Base-by-base conservation (phyloP, 2,797 vertebrate genomes). In the Anableps anableps region DNA sequence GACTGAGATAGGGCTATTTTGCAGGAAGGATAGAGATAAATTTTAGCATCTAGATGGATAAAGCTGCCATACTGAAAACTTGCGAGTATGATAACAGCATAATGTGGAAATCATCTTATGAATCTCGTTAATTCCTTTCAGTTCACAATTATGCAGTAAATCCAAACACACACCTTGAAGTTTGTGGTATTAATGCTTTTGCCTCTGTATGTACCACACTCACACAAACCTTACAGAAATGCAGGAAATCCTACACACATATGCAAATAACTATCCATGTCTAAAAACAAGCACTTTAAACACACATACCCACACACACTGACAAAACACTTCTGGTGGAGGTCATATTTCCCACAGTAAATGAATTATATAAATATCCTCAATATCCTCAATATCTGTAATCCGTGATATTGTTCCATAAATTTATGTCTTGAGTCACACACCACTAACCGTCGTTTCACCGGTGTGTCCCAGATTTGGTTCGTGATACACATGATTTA, bases 351-450 rank as follows among this genome's bases (percentile, higher is more conserved):
- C 89, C 93, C 84, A 83, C 91, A 86, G 87, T 93, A 90, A 95
- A 93, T 94, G 73, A 95, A 94, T 92, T 91, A 87, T 89, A 93
- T 87, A 81, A 95, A 94, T 93, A 92, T 91, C 88, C 88, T 92
- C 89, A 94, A 95, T 94, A 95, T 91, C 87, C 88, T 92, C 89
- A 94, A 95, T 95, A 95, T 91, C 90, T 91, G 88, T 94, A 95
- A 95, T 93, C 86, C 17, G 72, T 83, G 85, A 94, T 94, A 94
- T 94, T 94, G 94, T 93, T 87, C 91, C 94, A 94, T 95, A 91
- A 93, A 94, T 95, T 90, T 91, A 87, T 91, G 90, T 93, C 91
- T 82, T 70, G 85, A 93, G 81, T 92, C 88, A 90, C 89, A 89
- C 79, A 86, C 83, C 85, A 80, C 88, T 85, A 84, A 91, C 86